Conservation (phyloP, 2,113 vertebrate species). For the Marcusenius ussheri region DNA sequence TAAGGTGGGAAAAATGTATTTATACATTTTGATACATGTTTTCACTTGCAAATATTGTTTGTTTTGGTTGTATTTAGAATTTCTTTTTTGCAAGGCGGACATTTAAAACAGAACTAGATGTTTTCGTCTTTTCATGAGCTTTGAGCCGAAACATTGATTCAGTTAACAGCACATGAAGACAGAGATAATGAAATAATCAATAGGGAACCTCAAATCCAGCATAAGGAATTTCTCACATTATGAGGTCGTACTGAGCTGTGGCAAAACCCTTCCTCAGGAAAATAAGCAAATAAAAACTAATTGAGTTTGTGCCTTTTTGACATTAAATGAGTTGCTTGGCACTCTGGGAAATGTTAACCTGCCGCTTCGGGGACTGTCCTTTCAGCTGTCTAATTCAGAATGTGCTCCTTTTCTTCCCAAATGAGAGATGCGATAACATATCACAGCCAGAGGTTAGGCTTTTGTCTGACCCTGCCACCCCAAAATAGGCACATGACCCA, state of each 20-base stretch:
- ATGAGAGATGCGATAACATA: not conserved
- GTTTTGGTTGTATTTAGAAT: not conserved
- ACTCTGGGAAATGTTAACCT: slow-evolving; percentile 29
- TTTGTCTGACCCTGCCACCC: not conserved
- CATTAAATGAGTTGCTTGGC: slow-evolving; percentile 44
- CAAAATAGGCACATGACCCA: not conserved
- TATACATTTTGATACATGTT: not conserved
- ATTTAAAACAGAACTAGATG: not conserved
- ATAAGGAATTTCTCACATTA: not conserved
- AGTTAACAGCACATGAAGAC: not conserved
- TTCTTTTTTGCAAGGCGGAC: not conserved
- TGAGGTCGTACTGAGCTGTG: slow-evolving; percentile 33
- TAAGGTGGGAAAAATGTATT: not conserved
- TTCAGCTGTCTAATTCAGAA: not conserved
- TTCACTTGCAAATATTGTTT: not conserved
- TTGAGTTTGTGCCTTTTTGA: slow-evolving; percentile 35
- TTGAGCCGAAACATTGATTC: not conserved
- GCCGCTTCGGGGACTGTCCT: not conserved
- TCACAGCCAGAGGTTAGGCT: not conserved
- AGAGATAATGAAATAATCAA: not conserved
- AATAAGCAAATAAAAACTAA: slow-evolving; percentile 48
- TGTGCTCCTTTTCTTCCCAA: not conserved
- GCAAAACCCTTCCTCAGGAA: slow-evolving; percentile 26
- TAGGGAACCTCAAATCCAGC: not conserved
- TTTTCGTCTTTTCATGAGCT: not conserved